phyloP scores from a whole-genome alignment of 2,888 invertebrate genomes.

The Geotrupes spiniger region DNA sequence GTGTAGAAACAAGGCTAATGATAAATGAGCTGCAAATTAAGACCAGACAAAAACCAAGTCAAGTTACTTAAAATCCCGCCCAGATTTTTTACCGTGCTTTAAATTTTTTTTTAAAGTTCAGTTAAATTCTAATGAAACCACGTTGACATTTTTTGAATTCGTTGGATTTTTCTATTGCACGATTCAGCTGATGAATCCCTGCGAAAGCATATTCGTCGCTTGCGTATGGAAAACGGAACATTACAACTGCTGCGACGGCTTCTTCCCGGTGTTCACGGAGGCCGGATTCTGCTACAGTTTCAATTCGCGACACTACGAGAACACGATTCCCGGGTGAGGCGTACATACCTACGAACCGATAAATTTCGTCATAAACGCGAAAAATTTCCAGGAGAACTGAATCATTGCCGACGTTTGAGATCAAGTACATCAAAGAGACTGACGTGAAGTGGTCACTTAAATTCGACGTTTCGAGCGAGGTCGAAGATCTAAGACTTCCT shows the following conservation, averaged over 20 bases:
- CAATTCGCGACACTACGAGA: constrained; percentile 62
- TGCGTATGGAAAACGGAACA: constrained; percentile 69
- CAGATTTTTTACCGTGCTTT: no score
- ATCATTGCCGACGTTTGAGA: constrained; percentile 50
- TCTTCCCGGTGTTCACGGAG: constrained; percentile 71
- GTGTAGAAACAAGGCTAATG: no score
- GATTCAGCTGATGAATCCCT: constrained; percentile 58
- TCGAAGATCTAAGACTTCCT: constrained; percentile 18
- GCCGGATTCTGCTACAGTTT: constrained; percentile 73
- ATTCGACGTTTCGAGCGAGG: constrained; percentile 43
- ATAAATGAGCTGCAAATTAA: no score
- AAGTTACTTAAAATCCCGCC: no score
- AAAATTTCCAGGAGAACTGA: constrained; percentile 48
- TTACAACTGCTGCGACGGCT: constrained; percentile 63
- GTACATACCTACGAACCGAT: not conserved
- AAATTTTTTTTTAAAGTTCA: no score
- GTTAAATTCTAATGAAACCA: no score
- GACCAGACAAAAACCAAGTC: no score
- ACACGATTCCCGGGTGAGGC: constrained; percentile 48
- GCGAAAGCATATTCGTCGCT: constrained; percentile 59
- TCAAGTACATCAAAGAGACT: constrained; percentile 63
- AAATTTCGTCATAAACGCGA: no score
- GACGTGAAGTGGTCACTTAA: constrained; percentile 64
- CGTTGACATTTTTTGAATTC: no score
- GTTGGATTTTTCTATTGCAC: no score